A percentile compares a stretch with the other conserved stretches of the same genome.
Conservation (phyloP, 2,113 vertebrate species). For the Neoarius graeffei region DNA sequence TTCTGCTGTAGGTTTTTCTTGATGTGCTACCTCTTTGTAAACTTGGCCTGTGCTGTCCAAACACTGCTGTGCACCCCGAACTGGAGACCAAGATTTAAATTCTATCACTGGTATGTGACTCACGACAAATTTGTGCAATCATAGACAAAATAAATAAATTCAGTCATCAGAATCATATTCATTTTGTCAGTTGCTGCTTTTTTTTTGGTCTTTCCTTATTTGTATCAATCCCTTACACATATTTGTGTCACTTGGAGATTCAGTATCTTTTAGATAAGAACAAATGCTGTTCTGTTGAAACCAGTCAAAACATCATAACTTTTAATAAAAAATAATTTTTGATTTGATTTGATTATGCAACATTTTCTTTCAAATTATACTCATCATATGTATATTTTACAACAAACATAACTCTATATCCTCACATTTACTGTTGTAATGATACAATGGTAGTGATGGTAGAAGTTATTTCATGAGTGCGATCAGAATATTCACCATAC, state of each 20-base stretch:
- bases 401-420: not conserved
- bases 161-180: not conserved
- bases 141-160: not conserved
- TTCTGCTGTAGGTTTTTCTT: conserved; percentile 85
- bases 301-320: not conserved
- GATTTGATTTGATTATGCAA: not conserved
- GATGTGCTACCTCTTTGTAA: conserved; percentile 98
- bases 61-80: conserved; percentile 90
- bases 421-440: not conserved
- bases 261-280: not conserved
- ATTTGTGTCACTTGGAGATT: not conserved
- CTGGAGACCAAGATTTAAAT: conserved; percentile 96
- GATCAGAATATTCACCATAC: not conserved
- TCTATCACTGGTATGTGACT: conserved; percentile 86
- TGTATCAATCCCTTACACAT: not conserved
- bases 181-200: not conserved
- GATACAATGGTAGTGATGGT: not conserved
- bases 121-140: not conserved
- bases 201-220: not conserved
- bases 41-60: conserved; percentile 95
- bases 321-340: not conserved
- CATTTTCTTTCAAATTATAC: not conserved
- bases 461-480: not conserved
- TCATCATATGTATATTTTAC: not conserved
- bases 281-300: not conserved